Percentiles rank a stretch among this genome's conserved stretches.
Evolutionary conservation across 2,797 vertebrate species (phyloP).

Genomic region (Paedocypris micromegethes): DNA sequence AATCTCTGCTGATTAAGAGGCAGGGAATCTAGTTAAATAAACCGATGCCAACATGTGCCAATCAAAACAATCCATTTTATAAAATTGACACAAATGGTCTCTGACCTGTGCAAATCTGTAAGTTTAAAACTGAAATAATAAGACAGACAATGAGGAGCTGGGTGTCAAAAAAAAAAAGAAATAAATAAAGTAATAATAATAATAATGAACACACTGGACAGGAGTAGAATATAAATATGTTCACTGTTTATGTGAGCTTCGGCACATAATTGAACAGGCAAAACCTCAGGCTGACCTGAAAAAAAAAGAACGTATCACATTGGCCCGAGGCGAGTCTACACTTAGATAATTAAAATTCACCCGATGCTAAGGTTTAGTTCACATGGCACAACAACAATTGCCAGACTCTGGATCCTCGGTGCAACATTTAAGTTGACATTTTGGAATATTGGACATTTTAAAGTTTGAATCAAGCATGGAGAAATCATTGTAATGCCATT

Average conservation of each 20-base stretch:
- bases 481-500: not conserved
- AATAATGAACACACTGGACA: slow-evolving; percentile 6
- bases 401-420: not conserved
- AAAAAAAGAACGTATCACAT: slow-evolving; percentile 8
- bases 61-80: too few relatives aligned
- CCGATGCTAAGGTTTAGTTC: slow-evolving; percentile 1
- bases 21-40: too few relatives aligned
- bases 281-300: slow-evolving; percentile 14
- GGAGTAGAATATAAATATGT: slow-evolving; percentile 20
- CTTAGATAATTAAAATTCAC: slow-evolving; percentile 9
- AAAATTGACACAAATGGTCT: too few relatives aligned
- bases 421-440: slow-evolving; percentile 23
- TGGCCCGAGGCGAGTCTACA: slow-evolving; percentile 11
- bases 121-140: slow-evolving; percentile 9
- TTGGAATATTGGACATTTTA: not conserved
- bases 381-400: not conserved
- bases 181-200: not conserved
- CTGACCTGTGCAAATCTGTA: slow-evolving; percentile 11
- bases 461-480: slow-evolving; percentile 1
- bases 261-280: slow-evolving; percentile 1
- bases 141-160: slow-evolving; percentile 8
- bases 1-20: too few relatives aligned
- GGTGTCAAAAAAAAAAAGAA: not conserved
- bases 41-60: not conserved
- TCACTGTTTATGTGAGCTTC: slow-evolving; percentile 9